These are phyloP conservation scores for Pollenia amentaria DNA, from an alignment of 2,888 invertebrate genomes.

Conservation along the genomic window DNA sequence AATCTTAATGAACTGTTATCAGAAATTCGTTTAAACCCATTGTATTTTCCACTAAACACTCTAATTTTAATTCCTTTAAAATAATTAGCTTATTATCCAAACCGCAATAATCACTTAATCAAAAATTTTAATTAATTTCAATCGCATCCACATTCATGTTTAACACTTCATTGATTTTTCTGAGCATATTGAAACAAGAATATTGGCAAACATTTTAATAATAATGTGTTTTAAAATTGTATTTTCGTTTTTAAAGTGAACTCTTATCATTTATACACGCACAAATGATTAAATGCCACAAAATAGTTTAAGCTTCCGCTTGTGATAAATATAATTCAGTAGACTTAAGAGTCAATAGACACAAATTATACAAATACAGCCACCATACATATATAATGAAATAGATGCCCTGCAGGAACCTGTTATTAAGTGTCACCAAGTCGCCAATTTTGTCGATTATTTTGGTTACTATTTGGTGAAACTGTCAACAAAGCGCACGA, in stretches of 20 bases:
- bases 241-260: background rate
- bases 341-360: constrained; percentile 13
- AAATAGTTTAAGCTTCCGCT: constrained; percentile 46
- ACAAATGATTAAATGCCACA: constrained; percentile 50
- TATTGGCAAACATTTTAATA: constrained; percentile 1
- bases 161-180: constrained; percentile 22
- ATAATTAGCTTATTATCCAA: background rate
- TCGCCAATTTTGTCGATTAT: no score
- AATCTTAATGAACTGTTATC: no score
- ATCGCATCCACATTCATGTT: background rate
- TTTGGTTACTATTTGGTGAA: no score
- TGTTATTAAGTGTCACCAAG: no score
- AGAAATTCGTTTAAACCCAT: background rate
- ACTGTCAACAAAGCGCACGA: no score
- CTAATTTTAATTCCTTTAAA: background rate
- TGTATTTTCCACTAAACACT: background rate
- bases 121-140: background rate
- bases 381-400: background rate
- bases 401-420: no score
- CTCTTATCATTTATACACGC: constrained; percentile 38
- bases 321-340: constrained; percentile 34
- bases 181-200: constrained; percentile 1
- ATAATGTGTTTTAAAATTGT: constrained; percentile 5
- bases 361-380: background rate
- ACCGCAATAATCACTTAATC: background rate